Base-by-base conservation (phyloP, 2,797 vertebrate species). In the Falco rusticolus region DNA sequence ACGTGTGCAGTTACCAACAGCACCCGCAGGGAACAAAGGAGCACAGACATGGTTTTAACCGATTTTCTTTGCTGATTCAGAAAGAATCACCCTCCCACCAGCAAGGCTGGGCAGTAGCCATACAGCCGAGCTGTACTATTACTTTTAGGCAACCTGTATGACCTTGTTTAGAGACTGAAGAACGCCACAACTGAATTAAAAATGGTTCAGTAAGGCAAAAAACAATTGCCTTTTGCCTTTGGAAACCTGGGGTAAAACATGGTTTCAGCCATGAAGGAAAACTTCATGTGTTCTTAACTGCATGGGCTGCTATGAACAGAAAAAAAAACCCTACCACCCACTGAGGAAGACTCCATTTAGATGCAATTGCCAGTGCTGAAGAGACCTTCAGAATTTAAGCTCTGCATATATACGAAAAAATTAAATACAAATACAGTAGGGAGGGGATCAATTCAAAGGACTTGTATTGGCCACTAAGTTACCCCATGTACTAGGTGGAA, bases 31-130 rank as follows among this genome's bases (percentile, higher is more conserved):
- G 53, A 94, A 25, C 43, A 63, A 26, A 70, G 47, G 21, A 56
- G 28, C 15, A 63, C 48, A 84, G 68, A 41, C 14, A 28, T 64
- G 43, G 31, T 89, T 59, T 87, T 63, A 90, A 76, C 10, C n/a
- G 29, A 64, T 75, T 83, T 74, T 78, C 48, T 74, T 39, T 25
- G 39, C 45, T 33, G 29, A 74, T 43, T 78, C 63, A 41, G n/a
- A 75, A 84, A 87, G n/a, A 81, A 76, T 88, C 43, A 63, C n/a
- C 6, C 17, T 33, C 47, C 77, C 37, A 37, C 12, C 9, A 18
- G 47, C 0, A 0, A 78, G 24, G 37, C 37, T 47, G 51, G 28
- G 14, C 33, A 57, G 33, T 9, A 65, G 43, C 56, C 34, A 14
- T 21, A 84, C 63, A 79, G n/a, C 37, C 11, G 6, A 20, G 16